phyloP scores from a whole-genome alignment of 1,140 invertebrate species.

The Hesperophylax magnus region DNA sequence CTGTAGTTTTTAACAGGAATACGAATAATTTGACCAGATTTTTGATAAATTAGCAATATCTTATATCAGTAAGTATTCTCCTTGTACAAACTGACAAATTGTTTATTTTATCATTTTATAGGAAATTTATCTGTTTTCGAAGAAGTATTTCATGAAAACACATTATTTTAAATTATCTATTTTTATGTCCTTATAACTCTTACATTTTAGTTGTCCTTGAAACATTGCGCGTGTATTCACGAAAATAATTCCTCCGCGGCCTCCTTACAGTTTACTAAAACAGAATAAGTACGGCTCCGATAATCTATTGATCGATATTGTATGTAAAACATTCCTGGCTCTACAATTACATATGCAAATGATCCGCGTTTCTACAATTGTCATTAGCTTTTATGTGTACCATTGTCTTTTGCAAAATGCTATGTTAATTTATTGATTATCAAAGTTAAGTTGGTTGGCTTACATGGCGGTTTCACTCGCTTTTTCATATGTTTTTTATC shows the following conservation, averaged over 20 bases:
- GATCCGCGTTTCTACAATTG: slow-evolving; percentile 6
- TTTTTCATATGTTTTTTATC: slow-evolving; percentile 8
- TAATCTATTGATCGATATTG: slow-evolving; percentile 24
- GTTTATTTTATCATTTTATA: too few relatives aligned
- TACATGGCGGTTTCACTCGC: neutral
- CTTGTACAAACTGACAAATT: too few relatives aligned
- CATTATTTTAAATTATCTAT: too few relatives aligned
- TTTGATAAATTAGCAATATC: too few relatives aligned
- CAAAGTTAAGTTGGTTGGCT: neutral
- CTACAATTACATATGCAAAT: slow-evolving; percentile 29
- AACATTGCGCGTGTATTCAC: too few relatives aligned
- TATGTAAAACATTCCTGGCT: slow-evolving; percentile 4
- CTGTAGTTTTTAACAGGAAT: too few relatives aligned
- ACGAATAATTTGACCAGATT: too few relatives aligned
- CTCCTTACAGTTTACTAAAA: neutral
- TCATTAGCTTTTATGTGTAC: slow-evolving; percentile 27
- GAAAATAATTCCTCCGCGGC: neutral
- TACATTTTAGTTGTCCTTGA: too few relatives aligned
- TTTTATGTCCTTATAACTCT: too few relatives aligned
- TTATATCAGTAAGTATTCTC: too few relatives aligned
- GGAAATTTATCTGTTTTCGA: too few relatives aligned
- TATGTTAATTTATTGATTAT: slow-evolving; percentile 14
- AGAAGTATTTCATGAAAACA: too few relatives aligned
- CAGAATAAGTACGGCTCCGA: neutral
- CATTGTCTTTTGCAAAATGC: slow-evolving; percentile 9